Base-by-base conservation (phyloP, 92 coral and sea anemone species). In the Epizoanthus rinbou region DNA sequence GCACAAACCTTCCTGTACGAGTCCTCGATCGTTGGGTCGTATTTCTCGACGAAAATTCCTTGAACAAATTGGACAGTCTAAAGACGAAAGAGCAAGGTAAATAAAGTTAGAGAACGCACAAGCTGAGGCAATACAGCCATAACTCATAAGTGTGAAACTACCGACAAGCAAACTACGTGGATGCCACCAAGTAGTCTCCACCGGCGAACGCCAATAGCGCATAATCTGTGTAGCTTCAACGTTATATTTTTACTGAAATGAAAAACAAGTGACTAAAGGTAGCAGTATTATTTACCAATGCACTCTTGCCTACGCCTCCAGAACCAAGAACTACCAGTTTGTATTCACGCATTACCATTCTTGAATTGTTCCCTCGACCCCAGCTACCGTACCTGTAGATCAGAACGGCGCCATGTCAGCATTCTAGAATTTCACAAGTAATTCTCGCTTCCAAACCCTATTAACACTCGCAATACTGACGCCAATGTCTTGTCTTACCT, bases 291-390 rank as follows among this genome's bases (percentile, higher is more conserved):
- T 68, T 94, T 92, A 96, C 99, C 97, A 97, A 80, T 70, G 99
- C 99, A 92, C 98, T 94, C 76, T 97, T 97, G 28, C 99, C 99
- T 11, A 97, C 99, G 68, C 99, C 99, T 41, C 99, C 99, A 87
- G 98, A 94, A 33, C 99, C 99, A 58, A 97, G 98, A 21, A 97
- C 99, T 25, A 97, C 99, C 31, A 97, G 93, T 80, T 97, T 97
- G 88, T 97, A 97, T 86, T 97, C 99, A 19, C 99, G 97, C 99
- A 97, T 97, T 43, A 43, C 50, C 50, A 43, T 43, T 9, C 17
- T 59, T 76, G 82, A 76, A 59, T 22, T 65, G 82, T 78, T 62
- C 23, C 2, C 82, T 72, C 68, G 81, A 75, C 56, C 68, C 60
- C 60, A 41, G 81, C 52, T 37, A 78, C n/a, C n/a, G n/a, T n/a